Evolutionary conservation across 2,888 invertebrate genomes (phyloP).

Genomic region (Tetropium fuscum): DNA sequence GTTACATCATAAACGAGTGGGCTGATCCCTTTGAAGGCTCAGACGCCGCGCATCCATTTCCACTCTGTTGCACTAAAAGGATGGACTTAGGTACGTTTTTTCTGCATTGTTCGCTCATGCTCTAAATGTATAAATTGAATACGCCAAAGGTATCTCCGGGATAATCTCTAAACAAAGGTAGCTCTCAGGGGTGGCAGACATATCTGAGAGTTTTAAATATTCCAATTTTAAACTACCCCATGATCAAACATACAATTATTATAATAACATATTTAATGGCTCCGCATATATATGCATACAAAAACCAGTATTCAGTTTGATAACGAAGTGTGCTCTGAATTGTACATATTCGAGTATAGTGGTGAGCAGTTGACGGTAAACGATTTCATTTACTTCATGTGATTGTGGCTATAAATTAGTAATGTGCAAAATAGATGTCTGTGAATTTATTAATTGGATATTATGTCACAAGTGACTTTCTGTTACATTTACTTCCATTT

Average conservation of each 20-base stretch:
- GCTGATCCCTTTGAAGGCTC: conserved; percentile 34
- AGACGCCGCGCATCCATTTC: conserved; percentile 58
- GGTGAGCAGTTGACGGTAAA: too few relatives aligned
- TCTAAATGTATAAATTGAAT: conserved; percentile 39
- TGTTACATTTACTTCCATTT: too few relatives aligned
- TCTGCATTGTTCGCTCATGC: conserved; percentile 35
- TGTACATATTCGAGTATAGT: too few relatives aligned
- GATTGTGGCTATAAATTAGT: too few relatives aligned
- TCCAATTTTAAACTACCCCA: conserved; percentile 24
- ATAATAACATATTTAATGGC: too few relatives aligned
- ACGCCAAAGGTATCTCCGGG: conserved; percentile 40
- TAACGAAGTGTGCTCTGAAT: too few relatives aligned
- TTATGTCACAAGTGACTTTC: too few relatives aligned
- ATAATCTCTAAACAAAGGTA: conserved; percentile 45
- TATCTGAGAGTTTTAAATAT: conserved; percentile 31
- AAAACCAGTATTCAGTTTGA: too few relatives aligned
- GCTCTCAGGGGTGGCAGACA: conserved; percentile 35
- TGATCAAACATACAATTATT: conserved; percentile 18
- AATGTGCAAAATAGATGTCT: too few relatives aligned
- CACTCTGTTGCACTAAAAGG: conserved; percentile 62
- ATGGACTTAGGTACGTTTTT: conserved; percentile 50
- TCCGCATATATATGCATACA: too few relatives aligned
- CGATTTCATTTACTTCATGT: too few relatives aligned
- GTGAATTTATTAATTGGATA: too few relatives aligned
- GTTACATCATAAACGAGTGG: conserved; percentile 41